Base-by-base conservation (phyloP, 2,888 invertebrate genomes). In the Pollenia angustigena region DNA sequence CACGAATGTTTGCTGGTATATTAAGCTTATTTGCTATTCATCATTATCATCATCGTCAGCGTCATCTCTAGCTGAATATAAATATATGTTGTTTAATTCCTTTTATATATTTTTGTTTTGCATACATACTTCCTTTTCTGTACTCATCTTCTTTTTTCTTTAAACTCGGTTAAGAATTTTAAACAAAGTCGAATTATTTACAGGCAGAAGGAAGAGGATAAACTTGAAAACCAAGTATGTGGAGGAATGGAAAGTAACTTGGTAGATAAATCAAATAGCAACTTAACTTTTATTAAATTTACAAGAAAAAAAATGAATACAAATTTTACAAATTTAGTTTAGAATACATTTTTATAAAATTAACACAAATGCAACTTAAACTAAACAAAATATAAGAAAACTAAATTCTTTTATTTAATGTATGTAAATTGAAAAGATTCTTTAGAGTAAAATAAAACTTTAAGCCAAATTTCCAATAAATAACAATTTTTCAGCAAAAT, bases 1-100 rank as follows among this genome's bases (percentile, higher is more conserved):
- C 44, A 18, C 2, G 46, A 56, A 72, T 56, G 56, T 72, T 72
- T 23, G 9, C 56, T 72, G 46, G 56, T 44, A 23, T 46, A 44
- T 46, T 46, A 14, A 14, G 46, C 18, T 56, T 54, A 46, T 46
- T 72, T 44, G 10, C 71, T 46, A 58, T 56, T 75, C 52, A 62
- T 75, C 75, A 64, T 40, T 40, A 60, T 16, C 62, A 62, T 14
- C 74, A 50, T 52, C 23, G 23, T 23, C 23, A 23, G 23, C 2
- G 2, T 23, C 42, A 62, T 62, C 4, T 62, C 52, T 42, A 2
- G 4, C 23, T n/a, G 50, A 10, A 32, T 60, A 50, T n/a, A 69
- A 69, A 64, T 40, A 79, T 44, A 66, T 69, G 14, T 68, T 58
- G 12, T 40, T 50, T 46, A n/a, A 9, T 80, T 60, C 11, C 50